Base-by-base conservation (phyloP, 1,140 invertebrate genomes). In the Drosophila cardini region DNA sequence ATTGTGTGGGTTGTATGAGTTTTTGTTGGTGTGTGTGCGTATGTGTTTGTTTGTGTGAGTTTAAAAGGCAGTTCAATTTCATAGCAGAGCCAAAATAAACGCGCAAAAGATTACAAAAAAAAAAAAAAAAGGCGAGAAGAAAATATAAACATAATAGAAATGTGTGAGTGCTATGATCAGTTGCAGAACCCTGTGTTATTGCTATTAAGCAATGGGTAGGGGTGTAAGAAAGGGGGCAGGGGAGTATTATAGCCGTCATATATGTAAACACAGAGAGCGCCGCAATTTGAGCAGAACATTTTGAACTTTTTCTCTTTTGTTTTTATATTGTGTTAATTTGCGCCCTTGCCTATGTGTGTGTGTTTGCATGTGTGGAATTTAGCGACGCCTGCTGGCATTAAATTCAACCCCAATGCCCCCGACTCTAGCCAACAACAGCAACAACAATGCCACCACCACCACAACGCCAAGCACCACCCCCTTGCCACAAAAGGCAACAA, bases 371-470 rank as follows among this genome's bases (percentile, higher is more conserved):
- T 46, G 46, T 65, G 65, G 56, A 65, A 72, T 68, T 69, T 45
- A 45, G 56, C 56, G 38, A 60, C 56, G 71, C 64, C 56, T 73
- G 56, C 64, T 73, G 55, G 56, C 42, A 72, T 52, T 15, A 67
- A 76, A 72, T 86, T 81, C 81, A 85, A 86, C 81, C 82, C 81
- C 81, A 81, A 78, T 71, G 40, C 52, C 55, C 43, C 69, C 36
- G 11, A 13, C 60, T 38, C 43, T 57, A 26, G 52, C 2, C 26
- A 34, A 60, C 36, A 63, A 30, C 53, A 69, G 21, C 69, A 72
- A 42, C 38, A 63, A 43, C 40, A 56, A 30, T 15, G 34, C 13
- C 42, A 52, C 38, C 61, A 63, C 65, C 70, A 68, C 65, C 69
- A 69, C 67, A 71, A 65, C 46, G 46, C 74, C 64, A 64, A 65